Evolutionary conservation across 2,113 vertebrate species (phyloP), one percentile per base, ranked within the genome.

Genomic region (Nematolebias whitei): DNA sequence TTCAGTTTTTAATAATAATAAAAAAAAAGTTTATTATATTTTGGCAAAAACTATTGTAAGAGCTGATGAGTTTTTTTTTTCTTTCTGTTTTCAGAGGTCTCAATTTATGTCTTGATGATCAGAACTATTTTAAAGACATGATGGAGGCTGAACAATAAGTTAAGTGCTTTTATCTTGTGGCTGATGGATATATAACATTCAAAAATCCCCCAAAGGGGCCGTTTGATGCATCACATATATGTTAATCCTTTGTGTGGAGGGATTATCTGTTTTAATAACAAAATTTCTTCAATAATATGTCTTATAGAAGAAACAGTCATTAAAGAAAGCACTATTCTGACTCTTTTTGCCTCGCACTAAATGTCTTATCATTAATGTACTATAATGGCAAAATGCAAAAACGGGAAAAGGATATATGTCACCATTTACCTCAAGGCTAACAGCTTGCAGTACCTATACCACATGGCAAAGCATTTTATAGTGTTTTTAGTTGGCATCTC

Each of bases 401-500:
- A 68, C 69, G 53, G 12, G 69, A 49, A 71, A 48, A 79, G 41
- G 22, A 75, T 50, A 53, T 8, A 4, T 5, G n/a, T 24, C 18
- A 63, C 54, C 20, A 10, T 78, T 35, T 45, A 40, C 38, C 58
- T 78, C 40, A 55, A 76, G 49, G 64, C 32, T 3, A 52, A 26
- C 19, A 41, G 41, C 12, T 65, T 63, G 40, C 1, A 13, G 64
- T 70, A 45, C 63, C 57, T 52, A 11, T 26, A 58, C 11, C 0
- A 41, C 1, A 2, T 23, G 32, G 43, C 70, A 54, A 20, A 54
- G 15, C 5, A 1, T 73, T 81, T 86, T 82, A 67, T 69, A 22
- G 53, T 70, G 32, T 50, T 26, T 48, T 48, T 70, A 58, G 43
- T 26, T 23, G 45, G 50, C 49, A 62, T 54, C 78, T 82, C 62